Percentiles rank a stretch among this genome's conserved stretches.
Conservation (phyloP, 2,113 vertebrate genomes). For the Collichthys lucidus region DNA sequence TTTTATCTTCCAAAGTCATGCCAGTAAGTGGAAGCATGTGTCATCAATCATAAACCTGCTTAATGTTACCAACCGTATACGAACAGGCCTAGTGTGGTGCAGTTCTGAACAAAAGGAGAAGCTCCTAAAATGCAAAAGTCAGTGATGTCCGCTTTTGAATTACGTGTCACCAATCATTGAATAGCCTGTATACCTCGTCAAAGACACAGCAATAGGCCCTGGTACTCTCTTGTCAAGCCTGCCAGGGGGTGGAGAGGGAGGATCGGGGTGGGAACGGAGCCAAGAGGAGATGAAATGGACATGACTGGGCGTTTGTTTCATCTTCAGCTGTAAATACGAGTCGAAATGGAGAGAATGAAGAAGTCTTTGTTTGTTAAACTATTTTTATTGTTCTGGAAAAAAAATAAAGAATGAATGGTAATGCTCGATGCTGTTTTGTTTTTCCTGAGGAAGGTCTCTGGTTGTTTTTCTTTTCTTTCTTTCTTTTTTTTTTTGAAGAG, state of each 20-base stretch:
- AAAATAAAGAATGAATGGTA: conserved; percentile 66
- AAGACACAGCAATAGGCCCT: conserved; percentile 81
- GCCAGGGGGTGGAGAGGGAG: conserved; percentile 25
- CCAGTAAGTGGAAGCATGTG: conserved; percentile 65
- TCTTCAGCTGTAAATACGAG: conserved; percentile 82
- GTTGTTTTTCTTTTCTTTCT: too few relatives aligned
- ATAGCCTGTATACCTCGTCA: conserved; percentile 81
- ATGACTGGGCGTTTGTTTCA: conserved; percentile 68
- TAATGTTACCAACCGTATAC: conserved; percentile 41
- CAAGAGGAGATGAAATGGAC: conserved; percentile 79
- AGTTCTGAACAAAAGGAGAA: conserved; percentile 67
- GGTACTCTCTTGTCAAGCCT: conserved; percentile 64
- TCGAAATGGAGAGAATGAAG: conserved; percentile 80
- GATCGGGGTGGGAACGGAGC: conserved; percentile 70
- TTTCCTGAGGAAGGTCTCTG: conserved; percentile 3
- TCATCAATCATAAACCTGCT: conserved; percentile 62
- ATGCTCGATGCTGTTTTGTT: not conserved
- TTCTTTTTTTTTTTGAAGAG: not conserved
- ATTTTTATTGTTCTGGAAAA: conserved; percentile 86
- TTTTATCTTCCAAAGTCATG: conserved; percentile 61
- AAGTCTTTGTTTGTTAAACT: conserved; percentile 86
- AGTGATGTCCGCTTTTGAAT: conserved; percentile 56
- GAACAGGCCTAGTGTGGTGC: conserved; percentile 52
- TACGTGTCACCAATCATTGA: conserved; percentile 69
- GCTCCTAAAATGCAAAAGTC: conserved; percentile 62